A percentile compares a stretch with the other conserved stretches of the same genome.
Conservation (phyloP, 2,113 vertebrate species). For the Oreochromis tanganicae region DNA sequence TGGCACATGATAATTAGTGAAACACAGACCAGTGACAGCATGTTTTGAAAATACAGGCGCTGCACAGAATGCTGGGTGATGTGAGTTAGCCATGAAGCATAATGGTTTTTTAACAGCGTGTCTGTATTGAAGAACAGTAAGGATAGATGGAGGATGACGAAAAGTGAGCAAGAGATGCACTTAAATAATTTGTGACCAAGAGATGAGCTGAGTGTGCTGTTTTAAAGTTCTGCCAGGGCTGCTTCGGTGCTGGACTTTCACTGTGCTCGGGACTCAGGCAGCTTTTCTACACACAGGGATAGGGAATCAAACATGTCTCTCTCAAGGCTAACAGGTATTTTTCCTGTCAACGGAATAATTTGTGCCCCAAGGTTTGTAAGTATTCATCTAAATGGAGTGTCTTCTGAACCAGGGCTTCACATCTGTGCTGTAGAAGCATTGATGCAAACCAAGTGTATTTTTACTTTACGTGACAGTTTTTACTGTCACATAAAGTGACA, state of each 20-base stretch:
- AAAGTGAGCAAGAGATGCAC: background rate
- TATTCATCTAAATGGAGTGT: background rate
- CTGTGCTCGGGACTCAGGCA: background rate
- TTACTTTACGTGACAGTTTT: background rate
- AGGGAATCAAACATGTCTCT: background rate
- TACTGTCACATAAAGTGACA: too few species aligned
- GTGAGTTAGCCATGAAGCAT: background rate
- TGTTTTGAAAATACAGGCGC: accelerated
- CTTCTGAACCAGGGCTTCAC: background rate
- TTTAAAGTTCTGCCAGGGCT: background rate
- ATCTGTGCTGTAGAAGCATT: background rate
- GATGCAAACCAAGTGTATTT: background rate
- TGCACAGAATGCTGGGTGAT: background rate
- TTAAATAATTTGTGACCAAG: background rate
- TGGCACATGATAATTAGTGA: background rate
- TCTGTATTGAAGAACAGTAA: background rate
- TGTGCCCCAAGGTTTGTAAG: background rate
- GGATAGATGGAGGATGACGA: background rate
- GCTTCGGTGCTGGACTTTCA: background rate
- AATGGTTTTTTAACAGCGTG: background rate
- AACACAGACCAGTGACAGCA: background rate
- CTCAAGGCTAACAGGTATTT: background rate
- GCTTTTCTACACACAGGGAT: background rate
- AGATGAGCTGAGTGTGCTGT: background rate
- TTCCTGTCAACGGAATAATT: background rate